A percentile compares a stretch with the other conserved stretches of the same genome.
Conservation (phyloP, 2,888 invertebrate genomes). For the Drosophila multiciliata region DNA sequence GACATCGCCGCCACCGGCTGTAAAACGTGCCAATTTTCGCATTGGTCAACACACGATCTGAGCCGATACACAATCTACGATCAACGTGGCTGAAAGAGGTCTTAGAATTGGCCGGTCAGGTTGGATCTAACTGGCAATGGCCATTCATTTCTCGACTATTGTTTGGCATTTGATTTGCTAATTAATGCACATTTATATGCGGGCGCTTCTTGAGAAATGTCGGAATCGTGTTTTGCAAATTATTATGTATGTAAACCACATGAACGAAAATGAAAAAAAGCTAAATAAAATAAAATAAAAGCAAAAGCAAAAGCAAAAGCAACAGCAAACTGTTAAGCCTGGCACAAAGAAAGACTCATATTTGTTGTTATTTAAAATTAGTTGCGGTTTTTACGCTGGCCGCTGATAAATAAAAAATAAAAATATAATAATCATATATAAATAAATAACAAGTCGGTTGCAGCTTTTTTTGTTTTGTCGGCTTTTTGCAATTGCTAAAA, state of each 20-base stretch:
- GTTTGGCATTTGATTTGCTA: slow-evolving; percentile 61
- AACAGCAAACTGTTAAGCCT: slow-evolving; percentile 18
- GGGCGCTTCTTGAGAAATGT: slow-evolving; percentile 63
- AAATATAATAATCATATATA: slow-evolving; percentile 28
- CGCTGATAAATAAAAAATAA: slow-evolving; percentile 27
- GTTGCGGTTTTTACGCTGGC: slow-evolving; percentile 61
- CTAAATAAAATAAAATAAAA: slow-evolving; percentile 22
- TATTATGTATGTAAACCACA: slow-evolving; percentile 37
- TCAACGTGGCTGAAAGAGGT: slow-evolving; percentile 18
- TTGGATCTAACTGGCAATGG: slow-evolving; percentile 18
- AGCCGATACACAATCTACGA: slow-evolving; percentile 22
- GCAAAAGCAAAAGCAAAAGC: slow-evolving; percentile 14
- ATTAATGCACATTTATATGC: slow-evolving; percentile 62
- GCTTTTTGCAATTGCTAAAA: slow-evolving; percentile 77
- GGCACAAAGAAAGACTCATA: slow-evolving; percentile 33
- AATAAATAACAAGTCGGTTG: slow-evolving; percentile 48
- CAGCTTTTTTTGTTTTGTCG: slow-evolving; percentile 28
- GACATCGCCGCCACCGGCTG: slow-evolving; percentile 25
- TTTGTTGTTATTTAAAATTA: slow-evolving; percentile 67
- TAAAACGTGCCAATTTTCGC: slow-evolving; percentile 56
- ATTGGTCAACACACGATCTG: slow-evolving; percentile 45
- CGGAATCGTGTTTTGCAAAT: slow-evolving; percentile 54
- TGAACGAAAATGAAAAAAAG: background rate
- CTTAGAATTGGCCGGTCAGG: slow-evolving; percentile 37
- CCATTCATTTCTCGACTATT: slow-evolving; percentile 24